Conservation (phyloP, 2,113 vertebrate species). For the Enhydra lutris region DNA sequence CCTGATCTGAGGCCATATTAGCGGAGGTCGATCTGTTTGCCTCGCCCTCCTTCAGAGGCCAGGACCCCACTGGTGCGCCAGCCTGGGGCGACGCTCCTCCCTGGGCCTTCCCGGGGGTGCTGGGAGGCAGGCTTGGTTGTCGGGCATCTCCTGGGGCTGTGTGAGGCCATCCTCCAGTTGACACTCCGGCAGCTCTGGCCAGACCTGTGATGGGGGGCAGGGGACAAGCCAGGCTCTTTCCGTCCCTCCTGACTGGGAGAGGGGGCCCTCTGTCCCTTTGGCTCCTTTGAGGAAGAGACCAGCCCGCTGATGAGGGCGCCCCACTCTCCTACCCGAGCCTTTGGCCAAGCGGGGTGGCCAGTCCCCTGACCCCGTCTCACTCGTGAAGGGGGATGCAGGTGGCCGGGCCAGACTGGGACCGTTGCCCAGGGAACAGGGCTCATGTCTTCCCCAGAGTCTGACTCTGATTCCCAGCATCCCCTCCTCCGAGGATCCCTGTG, state of each 20-base stretch:
- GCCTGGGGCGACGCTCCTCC: accelerated
- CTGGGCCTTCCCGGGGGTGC: background rate
- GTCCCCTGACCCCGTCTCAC: background rate
- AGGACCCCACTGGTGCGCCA: background rate
- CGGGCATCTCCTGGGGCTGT: background rate
- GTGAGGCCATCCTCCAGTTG: background rate
- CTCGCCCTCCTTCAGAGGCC: background rate
- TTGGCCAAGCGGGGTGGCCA: background rate
- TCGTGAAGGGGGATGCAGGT: background rate
- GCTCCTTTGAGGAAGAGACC: background rate
- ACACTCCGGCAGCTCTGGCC: background rate
- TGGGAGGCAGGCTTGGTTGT: background rate
- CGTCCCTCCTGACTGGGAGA: background rate
- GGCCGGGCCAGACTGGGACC: background rate
- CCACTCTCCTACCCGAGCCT: background rate
- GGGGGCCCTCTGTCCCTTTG: background rate
- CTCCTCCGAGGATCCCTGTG: background rate
- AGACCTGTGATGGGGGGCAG: accelerated
- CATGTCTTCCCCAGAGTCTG: background rate
- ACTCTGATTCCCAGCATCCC: background rate
- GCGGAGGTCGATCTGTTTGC: background rate
- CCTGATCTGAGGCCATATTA: accelerated
- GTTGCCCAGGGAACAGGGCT: background rate
- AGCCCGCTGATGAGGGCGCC: accelerated
- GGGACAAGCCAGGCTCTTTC: background rate